Evolutionary conservation across 2,888 invertebrate genomes (phyloP).

Genomic region (Drosophila kambysellisi): DNA sequence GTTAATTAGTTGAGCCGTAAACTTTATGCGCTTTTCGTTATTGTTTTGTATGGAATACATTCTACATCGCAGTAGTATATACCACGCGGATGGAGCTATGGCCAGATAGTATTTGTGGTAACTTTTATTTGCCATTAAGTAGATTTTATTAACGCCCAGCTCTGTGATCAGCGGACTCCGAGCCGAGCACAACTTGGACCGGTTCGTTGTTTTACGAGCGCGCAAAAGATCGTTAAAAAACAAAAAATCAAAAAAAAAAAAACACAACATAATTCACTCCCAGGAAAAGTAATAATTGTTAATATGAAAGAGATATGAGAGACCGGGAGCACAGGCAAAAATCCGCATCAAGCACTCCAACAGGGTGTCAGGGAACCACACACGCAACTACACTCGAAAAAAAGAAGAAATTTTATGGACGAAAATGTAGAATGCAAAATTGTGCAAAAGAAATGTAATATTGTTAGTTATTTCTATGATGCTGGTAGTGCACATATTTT

Average conservation of each 20-base stretch:
- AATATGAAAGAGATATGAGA: constrained; percentile 16
- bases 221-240: constrained; percentile 59
- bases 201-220: constrained; percentile 63
- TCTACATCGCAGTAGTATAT: constrained; percentile 12
- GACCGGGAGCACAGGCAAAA: constrained; percentile 21
- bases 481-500: background rate
- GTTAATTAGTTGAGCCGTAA: constrained; percentile 75
- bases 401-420: background rate
- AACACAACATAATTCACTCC: constrained; percentile 38
- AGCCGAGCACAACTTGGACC: constrained; percentile 3
- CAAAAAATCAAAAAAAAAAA: constrained; percentile 10
- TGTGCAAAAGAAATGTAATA: background rate
- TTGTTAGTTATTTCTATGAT: background rate
- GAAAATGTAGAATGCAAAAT: background rate
- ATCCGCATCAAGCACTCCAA: background rate
- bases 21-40: constrained; percentile 73
- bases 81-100: constrained; percentile 49
- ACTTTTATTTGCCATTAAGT: constrained; percentile 78
- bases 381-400: constrained; percentile 32
- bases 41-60: constrained; percentile 44
- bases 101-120: constrained; percentile 62
- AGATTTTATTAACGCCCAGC: constrained; percentile 66
- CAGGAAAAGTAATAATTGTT: constrained; percentile 71
- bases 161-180: background rate
- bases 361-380: background rate